Conservation (phyloP, 2,113 vertebrate genomes). For the Eublepharis macularius region DNA sequence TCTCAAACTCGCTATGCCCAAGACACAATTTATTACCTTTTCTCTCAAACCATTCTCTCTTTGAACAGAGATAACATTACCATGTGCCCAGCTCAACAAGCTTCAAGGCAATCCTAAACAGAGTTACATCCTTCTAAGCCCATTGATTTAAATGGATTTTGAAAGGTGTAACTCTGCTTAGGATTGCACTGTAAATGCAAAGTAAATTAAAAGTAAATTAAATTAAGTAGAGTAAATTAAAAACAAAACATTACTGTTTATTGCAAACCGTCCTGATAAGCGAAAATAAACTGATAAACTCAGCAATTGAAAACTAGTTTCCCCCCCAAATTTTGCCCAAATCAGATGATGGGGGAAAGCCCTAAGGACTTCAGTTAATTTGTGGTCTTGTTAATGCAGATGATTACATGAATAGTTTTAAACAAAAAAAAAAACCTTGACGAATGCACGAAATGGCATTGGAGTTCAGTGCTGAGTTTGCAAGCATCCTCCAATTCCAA, state of each 20-base stretch:
- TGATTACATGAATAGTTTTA: background rate
- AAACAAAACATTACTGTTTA: background rate
- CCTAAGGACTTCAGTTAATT: background rate
- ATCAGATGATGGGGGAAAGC: background rate
- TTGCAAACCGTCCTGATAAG: background rate
- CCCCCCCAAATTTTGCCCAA: background rate
- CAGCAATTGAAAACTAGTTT: background rate
- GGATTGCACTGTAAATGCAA: no score
- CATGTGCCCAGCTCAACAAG: no score
- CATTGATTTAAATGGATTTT: no score
- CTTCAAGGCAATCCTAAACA: no score
- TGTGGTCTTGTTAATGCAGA: background rate
- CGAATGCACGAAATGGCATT: background rate
- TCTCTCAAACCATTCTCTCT: no score
- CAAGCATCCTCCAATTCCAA: conserved; percentile 22
- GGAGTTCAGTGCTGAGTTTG: conserved; percentile 47
- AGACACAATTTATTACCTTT: no score
- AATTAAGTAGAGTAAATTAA: no score
- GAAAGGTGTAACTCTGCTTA: no score
- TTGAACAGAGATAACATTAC: no score
- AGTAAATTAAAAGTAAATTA: no score
- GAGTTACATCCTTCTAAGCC: no score
- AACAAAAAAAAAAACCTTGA: background rate
- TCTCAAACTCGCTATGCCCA: no score
- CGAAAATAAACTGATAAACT: background rate